phyloP scores from a whole-genome alignment of 2,888 invertebrate species.

The Macrophya annulata region DNA sequence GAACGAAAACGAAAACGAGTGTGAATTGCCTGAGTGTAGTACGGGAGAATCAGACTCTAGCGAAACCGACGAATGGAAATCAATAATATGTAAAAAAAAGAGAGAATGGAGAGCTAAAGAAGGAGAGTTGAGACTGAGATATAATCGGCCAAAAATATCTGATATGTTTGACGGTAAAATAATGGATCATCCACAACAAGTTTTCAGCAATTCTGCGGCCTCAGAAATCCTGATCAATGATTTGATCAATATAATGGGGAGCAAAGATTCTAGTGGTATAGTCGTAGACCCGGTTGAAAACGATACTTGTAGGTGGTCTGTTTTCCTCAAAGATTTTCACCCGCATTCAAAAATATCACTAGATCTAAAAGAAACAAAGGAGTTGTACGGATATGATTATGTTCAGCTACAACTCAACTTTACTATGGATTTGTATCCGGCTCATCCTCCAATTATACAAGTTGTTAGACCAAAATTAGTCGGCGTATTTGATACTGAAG shows the following conservation, averaged over 20 bases:
- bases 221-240: constrained; percentile 77
- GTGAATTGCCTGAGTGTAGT: constrained; percentile 5
- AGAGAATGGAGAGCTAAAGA: constrained; percentile 63
- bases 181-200: constrained; percentile 67
- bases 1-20: constrained; percentile 59
- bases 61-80: constrained; percentile 39
- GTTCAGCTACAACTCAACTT: constrained; percentile 76
- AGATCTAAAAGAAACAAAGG: constrained; percentile 69
- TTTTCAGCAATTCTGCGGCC: constrained; percentile 75
- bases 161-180: constrained; percentile 60
- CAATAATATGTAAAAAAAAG: constrained; percentile 58
- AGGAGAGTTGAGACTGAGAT: constrained; percentile 60
- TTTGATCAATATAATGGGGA: constrained; percentile 73
- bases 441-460: constrained; percentile 76
- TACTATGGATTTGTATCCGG: constrained; percentile 77
- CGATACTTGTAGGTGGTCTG: constrained; percentile 76
- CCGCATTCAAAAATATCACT: constrained; percentile 63
- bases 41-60: background rate
- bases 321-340: constrained; percentile 72
- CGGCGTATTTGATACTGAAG: constrained; percentile 69
- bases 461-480: constrained; percentile 74
- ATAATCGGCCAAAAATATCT: constrained; percentile 61
- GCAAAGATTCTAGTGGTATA: constrained; percentile 68
- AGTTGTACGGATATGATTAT: constrained; percentile 72
- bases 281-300: constrained; percentile 75